Evolutionary conservation across 2,797 vertebrate genomes (phyloP), one percentile per base, ranked within the genome.

Genomic region (Oophaga sylvatica): DNA sequence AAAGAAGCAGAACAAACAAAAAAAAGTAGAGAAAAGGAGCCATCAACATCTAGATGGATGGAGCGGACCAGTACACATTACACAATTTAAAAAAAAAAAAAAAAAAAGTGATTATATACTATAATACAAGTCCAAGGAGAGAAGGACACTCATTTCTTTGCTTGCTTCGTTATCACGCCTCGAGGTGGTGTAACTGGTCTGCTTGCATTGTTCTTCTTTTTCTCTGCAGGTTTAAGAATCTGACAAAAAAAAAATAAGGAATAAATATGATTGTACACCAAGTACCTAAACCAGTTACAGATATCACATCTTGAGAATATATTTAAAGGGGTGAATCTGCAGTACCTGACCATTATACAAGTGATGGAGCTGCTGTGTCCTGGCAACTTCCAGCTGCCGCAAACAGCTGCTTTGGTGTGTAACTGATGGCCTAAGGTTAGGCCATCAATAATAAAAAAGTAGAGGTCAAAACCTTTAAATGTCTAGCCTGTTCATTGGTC

Each of bases 181-280:
- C 98, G 95, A 90, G 98, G 98, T 77, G 98, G 98, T 20, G 98
- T 99, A 91, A 99, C 97, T 0, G 98, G 97, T 93, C 98, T 97
- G 91, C 97, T 99, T 90, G 97, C 97, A 70, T 98, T 99, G 67
- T 97, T 96, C 94, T 99, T 99, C 95, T 99, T 99, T 91, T 99
- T 99, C 94, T 99, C 98, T 62, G 98, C 98, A 90, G 98, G 98
- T 94, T 99, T 99, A 93, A 99, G 94, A 92, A 99, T 99, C 98
- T 99, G 92, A 0, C 92, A 75, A 87, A 91, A 92, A 22, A 76
- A 1, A 76, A 76, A 53, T 26, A 53, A 65, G 19, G 19, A 5
- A 26, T 0, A 81, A 70, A 71, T 20, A 13, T 12, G 48, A 48
- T 48, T 4, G 4, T 15, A 48, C 68, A 4, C 13, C 15, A 48